Base-by-base conservation (phyloP, 2,888 invertebrate species). In the Pilophorus perplexus region DNA sequence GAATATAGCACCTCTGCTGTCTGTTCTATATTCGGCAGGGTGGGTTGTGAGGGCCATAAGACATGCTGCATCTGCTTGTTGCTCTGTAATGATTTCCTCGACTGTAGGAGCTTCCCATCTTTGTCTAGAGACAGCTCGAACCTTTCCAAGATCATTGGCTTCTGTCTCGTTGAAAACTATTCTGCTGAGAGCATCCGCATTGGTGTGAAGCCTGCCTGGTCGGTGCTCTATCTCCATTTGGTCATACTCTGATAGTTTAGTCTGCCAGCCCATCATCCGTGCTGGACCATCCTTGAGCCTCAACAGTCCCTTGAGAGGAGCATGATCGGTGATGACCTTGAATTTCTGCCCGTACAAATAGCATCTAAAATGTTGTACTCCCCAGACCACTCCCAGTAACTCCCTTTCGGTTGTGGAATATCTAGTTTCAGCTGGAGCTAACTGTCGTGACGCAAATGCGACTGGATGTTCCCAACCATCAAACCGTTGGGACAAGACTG, bases 401-500 rank as follows among this genome's bases (percentile, higher is more conserved):
- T 59, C 59, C 14, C 42, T 18, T 18, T 59, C 59, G 22, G 59
- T 59, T 5, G 18, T 25, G 16, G 59, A 59, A 23, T 59, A 59
- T 3, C 22, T 38, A 5, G 12, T 2, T 14, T 59, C 59, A 3
- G 42, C 59, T 1, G 10, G n/a, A 3, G 38, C 42, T 22, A 59
- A 16, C 10, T 16, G 2, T 5, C 59, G 18, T 18, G 40, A 42
- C 1, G 71, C 68, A 42, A 68, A 73, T n/a, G 70, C 70, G 2
- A 73, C 40, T 2, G 70, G 68, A 2, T 8, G 3, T 20, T 42
- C 42, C 16, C 3, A 8, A 16, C 42, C 42, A 3, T 42, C 42
- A 4, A 22, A 2, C 2, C 14, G 14, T n/a, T 75, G 73, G 5
- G 70, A 66, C 8, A 75, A 59, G 1, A 74, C 67, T 3, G 70